Percentiles rank a stretch among this genome's conserved stretches.
Conservation (phyloP, 2,888 invertebrate genomes). For the Thumatha senex region DNA sequence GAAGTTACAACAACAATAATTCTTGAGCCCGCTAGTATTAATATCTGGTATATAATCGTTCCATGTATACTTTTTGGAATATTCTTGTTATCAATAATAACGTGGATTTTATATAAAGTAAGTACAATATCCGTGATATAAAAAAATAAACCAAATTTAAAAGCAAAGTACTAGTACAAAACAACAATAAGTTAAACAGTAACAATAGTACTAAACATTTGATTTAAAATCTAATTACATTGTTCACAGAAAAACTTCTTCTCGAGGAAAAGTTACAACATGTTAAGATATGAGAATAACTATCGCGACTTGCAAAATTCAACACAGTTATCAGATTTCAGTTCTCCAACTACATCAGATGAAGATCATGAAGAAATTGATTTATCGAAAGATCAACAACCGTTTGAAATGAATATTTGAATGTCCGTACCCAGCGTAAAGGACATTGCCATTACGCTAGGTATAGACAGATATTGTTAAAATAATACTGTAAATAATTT, state of each 20-base stretch:
- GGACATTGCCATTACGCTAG: too few species aligned
- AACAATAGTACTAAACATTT: too few species aligned
- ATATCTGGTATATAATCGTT: conserved; percentile 4
- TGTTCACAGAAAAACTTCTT: not conserved
- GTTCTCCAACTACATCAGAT: not conserved
- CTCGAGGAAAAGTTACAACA: not conserved
- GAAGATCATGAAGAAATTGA: not conserved
- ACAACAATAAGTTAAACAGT: too few species aligned
- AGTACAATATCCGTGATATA: not conserved
- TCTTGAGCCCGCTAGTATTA: conserved; percentile 45
- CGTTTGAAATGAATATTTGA: conserved; percentile 1
- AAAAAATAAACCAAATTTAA: not conserved
- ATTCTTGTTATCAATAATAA: conserved; percentile 1
- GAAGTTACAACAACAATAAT: conserved; percentile 36
- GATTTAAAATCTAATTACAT: too few species aligned
- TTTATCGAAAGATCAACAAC: not conserved
- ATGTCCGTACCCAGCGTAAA: too few species aligned
- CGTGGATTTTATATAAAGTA: conserved; percentile 5
- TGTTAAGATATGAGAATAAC: not conserved
- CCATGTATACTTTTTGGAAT: conserved; percentile 5
- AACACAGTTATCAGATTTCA: not conserved
- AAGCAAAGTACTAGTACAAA: too few species aligned
- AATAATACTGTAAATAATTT: too few species aligned
- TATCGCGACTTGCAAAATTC: not conserved
- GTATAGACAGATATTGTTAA: too few species aligned